Evolutionary conservation across 2,113 vertebrate species (phyloP).

Genomic region (Benitochromis conjunctus): DNA sequence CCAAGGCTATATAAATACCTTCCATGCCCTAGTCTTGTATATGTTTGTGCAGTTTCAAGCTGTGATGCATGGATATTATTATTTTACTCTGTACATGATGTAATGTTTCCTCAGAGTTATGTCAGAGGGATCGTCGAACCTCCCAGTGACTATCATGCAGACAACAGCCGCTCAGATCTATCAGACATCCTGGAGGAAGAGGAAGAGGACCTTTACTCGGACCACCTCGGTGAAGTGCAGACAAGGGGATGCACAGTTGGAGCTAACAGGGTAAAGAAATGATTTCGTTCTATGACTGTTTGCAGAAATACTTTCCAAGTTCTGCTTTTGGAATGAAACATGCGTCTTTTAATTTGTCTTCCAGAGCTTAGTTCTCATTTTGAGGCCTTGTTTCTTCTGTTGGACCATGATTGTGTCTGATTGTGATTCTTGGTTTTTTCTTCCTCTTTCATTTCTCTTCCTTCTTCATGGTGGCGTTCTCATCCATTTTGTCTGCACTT

Average conservation of each 20-base stretch:
- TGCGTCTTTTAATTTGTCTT: neutral
- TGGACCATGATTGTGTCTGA: neutral
- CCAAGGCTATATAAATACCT: neutral
- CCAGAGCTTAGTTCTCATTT: neutral
- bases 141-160: conserved; percentile 74
- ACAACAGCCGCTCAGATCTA: conserved; percentile 89
- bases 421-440: conserved; percentile 29
- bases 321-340: neutral
- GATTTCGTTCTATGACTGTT: neutral
- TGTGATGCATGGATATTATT: neutral
- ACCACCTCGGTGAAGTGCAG: conserved; percentile 57
- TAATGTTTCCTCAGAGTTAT: conserved; percentile 50
- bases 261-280: conserved; percentile 80
- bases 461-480: conserved; percentile 27
- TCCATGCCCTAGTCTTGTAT: neutral
- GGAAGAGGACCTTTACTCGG: conserved; percentile 86
- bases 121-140: conserved; percentile 69
- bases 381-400: neutral
- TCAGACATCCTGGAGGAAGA: conserved; percentile 97
- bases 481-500: conserved; percentile 16
- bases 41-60: neutral
- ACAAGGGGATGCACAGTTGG: conserved; percentile 49
- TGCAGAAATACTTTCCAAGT: neutral
- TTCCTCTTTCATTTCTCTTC: conserved; percentile 43
- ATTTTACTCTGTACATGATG: neutral